Base-by-base conservation (phyloP, 1,140 invertebrate species). In the Cryptotermes secundus region DNA sequence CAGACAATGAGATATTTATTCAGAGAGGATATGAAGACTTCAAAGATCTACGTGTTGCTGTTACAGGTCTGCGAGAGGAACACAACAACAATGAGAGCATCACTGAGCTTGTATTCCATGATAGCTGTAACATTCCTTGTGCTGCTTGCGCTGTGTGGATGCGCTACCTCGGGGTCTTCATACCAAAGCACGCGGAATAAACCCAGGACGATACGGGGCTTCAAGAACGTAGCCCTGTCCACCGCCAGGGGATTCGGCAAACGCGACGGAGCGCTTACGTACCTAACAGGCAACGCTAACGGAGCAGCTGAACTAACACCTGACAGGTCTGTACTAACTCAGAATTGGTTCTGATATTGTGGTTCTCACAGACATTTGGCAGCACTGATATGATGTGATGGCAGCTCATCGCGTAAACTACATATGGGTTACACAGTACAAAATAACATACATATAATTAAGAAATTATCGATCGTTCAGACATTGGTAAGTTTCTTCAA, bases 211-310 rank as follows among this genome's bases (percentile, higher is more conserved):
- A 92, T 90, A 26, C 88, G 92, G 79, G 92, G 92, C 34, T 92
- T 92, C 89, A 92, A 92, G 87, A 92, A 92, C 88, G 89, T 90
- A 49, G 91, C 91, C 85, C 86, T 90, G 85, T 91, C 92, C 89
- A 92, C 92, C 3, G 92, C 92, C 6, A 88, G 92, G 81, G 91
- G 92, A 16, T 93, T 93, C 86, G 92, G 92, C 3, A 93, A 93
- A 87, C 80, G 89, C 59, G 86, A 85, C 42, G 84, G 85, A 80
- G 35, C 42, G 7, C 36, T 53, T 19, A 6, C 2, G 24, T 83
- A 85, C 34, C 12, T 45, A 14, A 10, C 14, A n/a, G 83, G 45
- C 59, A 59, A 31, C 38, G 83, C 24, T 35, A 35, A 79, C 34
- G 7, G 6, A 35, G 12, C 38, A 65, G 9, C 53, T 34, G 72